phyloP scores from a whole-genome alignment of 2,113 vertebrate species.

The sheep (Ovis aries) region DNA sequence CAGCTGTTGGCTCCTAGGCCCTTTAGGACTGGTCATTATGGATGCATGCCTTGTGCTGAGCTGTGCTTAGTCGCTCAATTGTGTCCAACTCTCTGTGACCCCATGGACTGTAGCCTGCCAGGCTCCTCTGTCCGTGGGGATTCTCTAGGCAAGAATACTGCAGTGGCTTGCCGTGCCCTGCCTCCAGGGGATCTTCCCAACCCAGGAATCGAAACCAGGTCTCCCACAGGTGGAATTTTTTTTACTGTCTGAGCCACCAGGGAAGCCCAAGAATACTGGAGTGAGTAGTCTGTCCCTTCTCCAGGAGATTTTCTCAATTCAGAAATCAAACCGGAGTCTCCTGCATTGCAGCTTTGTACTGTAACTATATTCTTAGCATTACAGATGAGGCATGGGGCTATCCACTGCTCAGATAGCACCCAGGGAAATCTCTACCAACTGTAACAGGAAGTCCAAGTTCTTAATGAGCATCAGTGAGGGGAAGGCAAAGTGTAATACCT shows the following conservation, averaged over 20 bases:
- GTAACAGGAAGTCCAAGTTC: not conserved
- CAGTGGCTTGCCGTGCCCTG: not conserved
- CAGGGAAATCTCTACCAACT: not conserved
- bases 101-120: not conserved
- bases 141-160: not conserved
- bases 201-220: not conserved
- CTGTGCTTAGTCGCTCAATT: fast-evolving
- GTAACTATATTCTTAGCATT: not conserved
- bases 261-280: not conserved
- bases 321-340: not conserved
- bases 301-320: not conserved
- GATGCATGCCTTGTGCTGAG: not conserved
- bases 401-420: not conserved
- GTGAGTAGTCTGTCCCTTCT: not conserved
- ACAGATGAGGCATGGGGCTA: not conserved
- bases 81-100: not conserved
- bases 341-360: not conserved
- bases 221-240: not conserved
- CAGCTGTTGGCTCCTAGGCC: not conserved
- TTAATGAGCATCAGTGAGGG: not conserved
- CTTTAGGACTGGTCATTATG: not conserved
- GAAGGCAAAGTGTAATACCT: not conserved
- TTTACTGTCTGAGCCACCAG: not conserved
- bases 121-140: not conserved
- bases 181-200: not conserved